Conservation (phyloP, 2,888 invertebrate species). For the Smittia aterrima region DNA sequence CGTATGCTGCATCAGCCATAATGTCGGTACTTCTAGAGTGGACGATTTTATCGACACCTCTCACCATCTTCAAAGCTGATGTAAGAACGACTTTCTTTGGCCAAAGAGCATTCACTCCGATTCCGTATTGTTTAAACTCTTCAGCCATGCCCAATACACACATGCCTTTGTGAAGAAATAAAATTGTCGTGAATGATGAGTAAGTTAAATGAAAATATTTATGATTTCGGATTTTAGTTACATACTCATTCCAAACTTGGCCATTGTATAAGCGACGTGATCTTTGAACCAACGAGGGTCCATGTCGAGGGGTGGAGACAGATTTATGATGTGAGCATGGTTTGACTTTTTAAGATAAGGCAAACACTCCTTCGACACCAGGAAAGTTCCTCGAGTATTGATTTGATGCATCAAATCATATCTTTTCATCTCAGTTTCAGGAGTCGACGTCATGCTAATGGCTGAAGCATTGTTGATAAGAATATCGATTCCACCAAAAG, state of each 20-base stretch:
- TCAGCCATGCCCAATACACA: conserved; percentile 96
- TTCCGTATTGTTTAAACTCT: conserved; percentile 77
- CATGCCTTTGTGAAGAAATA: too few relatives aligned
- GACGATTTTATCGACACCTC: conserved; percentile 56
- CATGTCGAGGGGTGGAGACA: conserved; percentile 92
- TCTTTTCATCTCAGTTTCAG: conserved; percentile 87
- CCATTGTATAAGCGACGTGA: conserved; percentile 96
- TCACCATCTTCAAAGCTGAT: conserved; percentile 86
- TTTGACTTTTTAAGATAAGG: conserved; percentile 82
- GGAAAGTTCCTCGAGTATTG: conserved; percentile 85
- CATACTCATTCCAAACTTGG: conserved; percentile 94
- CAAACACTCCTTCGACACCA: conserved; percentile 83
- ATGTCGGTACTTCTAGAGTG: conserved; percentile 53
- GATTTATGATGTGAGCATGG: conserved; percentile 91
- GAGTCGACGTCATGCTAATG: conserved; percentile 79
- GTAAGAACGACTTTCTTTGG: conserved; percentile 92
- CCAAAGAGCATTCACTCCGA: conserved; percentile 96
- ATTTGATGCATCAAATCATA: conserved; percentile 95
- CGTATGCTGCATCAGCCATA: conserved; percentile 53
- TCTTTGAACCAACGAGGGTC: conserved; percentile 82
- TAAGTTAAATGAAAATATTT: too few relatives aligned
- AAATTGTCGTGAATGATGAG: too few relatives aligned
- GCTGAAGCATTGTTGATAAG: conserved; percentile 95
- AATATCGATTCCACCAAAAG: conserved; percentile 45
- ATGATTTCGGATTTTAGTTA: too few relatives aligned